Conservation (phyloP, 1,140 invertebrate genomes). For the Pseudomyrmex flavicornis region DNA sequence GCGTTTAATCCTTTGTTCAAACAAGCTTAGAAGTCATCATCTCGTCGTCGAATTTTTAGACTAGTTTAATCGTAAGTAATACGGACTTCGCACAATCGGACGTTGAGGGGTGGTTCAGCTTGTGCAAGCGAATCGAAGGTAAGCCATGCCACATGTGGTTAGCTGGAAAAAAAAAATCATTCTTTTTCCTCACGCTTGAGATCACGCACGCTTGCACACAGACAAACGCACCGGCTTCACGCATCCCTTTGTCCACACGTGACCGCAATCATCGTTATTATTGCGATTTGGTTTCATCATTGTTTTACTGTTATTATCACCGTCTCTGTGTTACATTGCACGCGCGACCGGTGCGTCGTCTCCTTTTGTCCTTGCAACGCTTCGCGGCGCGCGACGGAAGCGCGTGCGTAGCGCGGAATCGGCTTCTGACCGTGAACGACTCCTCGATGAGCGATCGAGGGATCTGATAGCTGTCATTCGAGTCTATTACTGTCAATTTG, state of each 20-base stretch:
- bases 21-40: not conserved
- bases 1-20: too few species aligned
- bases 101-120: slow-evolving; percentile 79
- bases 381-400: slow-evolving; percentile 69
- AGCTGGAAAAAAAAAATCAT: slow-evolving; percentile 52
- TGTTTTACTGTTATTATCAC: slow-evolving; percentile 54
- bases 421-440: slow-evolving; percentile 65
- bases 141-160: slow-evolving; percentile 25
- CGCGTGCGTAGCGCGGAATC: slow-evolving; percentile 68
- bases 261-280: slow-evolving; percentile 5
- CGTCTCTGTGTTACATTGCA: slow-evolving; percentile 11
- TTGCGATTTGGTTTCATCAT: slow-evolving; percentile 28
- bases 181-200: slow-evolving; percentile 67
- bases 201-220: not conserved
- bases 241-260: slow-evolving; percentile 7
- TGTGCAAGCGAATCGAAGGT: slow-evolving; percentile 33
- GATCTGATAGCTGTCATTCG: not conserved
- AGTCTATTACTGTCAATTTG: not conserved
- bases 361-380: slow-evolving; percentile 73
- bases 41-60: slow-evolving; percentile 20
- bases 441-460: slow-evolving; percentile 40
- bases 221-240: slow-evolving; percentile 18
- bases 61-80: slow-evolving; percentile 73
- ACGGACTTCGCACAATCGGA: slow-evolving; percentile 75
- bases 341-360: slow-evolving; percentile 33